Evolutionary conservation across 1,140 invertebrate genomes (phyloP), one percentile per base, ranked within the genome.

Genomic region (Carcinoscorpius rotundicauda): DNA sequence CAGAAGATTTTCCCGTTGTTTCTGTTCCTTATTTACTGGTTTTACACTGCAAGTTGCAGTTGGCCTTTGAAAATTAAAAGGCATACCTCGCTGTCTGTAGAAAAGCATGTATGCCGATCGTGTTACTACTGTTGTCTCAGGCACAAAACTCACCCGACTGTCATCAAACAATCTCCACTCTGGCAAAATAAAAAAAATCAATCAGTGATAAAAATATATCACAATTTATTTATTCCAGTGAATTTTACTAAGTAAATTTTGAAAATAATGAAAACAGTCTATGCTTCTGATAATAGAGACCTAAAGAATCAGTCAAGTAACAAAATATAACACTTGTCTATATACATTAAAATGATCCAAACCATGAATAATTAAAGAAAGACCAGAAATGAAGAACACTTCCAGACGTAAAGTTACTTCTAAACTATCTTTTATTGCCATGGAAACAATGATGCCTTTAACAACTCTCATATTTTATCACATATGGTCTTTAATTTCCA

Each of bases 121-220:
- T 6, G 75, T 76, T 5, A 80, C 74, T 1, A 80, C 75, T 59
- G 74, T 72, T 50, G 75, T 75, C 64, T 79, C 77, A 9, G 68
- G 66, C 5, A 78, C 66, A 51, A 71, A 65, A 4, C 68, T 71
- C 48, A 81, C 79, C 11, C 73, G 68, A 68, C 75, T 76, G 71
- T 81, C 80, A 73, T 81, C 78, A 72, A 79, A 80, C 29, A 77
- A 64, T 56, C 80, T 73, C 80, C 80, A 81, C 63, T 75, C 80
- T 81, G 64, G 51, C 68, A 71, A 57, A 66, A 56, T 51, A 49
- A 58, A 62, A 55, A 59, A 66, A n/a, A 9, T 48, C 29, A 29
- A 29, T 29, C 0, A 64, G 53, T 50, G 64, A 6, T 11, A 48
- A 9, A 60, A 63, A 29, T 56, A 62, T 51, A 3, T 62, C 49